Conservation (phyloP, 2,888 invertebrate genomes). For the Diarsia rubi region DNA sequence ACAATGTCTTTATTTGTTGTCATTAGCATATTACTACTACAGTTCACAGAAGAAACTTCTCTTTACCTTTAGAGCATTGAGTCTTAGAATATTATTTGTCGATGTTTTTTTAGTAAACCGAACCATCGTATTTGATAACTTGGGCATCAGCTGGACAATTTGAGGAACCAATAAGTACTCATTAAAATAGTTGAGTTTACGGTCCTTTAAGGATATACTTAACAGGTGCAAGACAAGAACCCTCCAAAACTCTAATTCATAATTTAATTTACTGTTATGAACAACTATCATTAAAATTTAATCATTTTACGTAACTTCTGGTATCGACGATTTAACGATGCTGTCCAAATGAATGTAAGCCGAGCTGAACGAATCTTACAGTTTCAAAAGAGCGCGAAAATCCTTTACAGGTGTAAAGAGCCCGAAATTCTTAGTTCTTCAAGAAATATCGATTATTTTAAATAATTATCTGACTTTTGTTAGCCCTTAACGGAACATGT, state of each 20-base stretch:
- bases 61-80: background rate
- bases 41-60: conserved; percentile 22
- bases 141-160: too few relatives aligned
- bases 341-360: background rate
- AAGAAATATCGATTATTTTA: background rate
- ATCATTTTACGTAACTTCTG: background rate
- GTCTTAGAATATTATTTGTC: background rate
- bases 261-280: background rate
- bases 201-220: background rate
- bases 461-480: background rate
- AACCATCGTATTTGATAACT: background rate
- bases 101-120: background rate
- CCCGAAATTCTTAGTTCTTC: background rate
- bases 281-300: background rate
- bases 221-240: background rate
- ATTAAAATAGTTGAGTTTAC: background rate
- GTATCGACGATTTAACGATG: too few relatives aligned
- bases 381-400: background rate
- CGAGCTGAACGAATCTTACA: background rate
- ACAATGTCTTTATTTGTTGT: conserved; percentile 49
- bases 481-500: background rate
- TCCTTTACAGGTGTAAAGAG: background rate
- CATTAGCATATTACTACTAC: conserved; percentile 50
- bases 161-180: background rate
- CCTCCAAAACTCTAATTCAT: background rate